Percentiles rank a stretch among this genome's conserved stretches.
Conservation (phyloP, 2,797 vertebrate species). For the Myoxocephalus aenaeus region DNA sequence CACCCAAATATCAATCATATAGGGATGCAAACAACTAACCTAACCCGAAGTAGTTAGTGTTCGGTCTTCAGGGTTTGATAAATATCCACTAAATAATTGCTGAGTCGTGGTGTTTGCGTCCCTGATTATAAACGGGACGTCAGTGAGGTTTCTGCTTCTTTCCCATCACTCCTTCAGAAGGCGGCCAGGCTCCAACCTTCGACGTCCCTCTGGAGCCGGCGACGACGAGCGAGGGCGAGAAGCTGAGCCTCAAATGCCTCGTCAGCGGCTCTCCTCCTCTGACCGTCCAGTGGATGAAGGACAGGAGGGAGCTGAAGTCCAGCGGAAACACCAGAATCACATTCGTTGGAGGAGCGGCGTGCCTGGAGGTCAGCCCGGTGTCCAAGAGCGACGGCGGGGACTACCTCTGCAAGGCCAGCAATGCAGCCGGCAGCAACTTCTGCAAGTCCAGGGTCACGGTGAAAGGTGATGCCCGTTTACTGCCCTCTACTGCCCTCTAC, state of each 20-base stretch:
- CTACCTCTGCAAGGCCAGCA: slow-evolving; percentile 96
- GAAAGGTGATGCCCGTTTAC: slow-evolving; percentile 84
- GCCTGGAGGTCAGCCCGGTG: slow-evolving; percentile 85
- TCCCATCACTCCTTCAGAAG: slow-evolving; percentile 77
- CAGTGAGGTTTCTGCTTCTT: neutral
- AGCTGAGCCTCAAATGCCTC: slow-evolving; percentile 89
- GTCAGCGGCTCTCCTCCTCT: slow-evolving; percentile 89
- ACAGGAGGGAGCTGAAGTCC: slow-evolving; percentile 91
- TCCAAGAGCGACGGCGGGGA: slow-evolving; percentile 90
- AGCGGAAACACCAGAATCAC: slow-evolving; percentile 88
- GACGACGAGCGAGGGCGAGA: slow-evolving; percentile 87
- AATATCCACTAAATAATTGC: neutral
- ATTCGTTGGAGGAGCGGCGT: slow-evolving; percentile 86
- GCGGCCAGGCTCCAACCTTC: slow-evolving; percentile 89
- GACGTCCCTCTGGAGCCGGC: slow-evolving; percentile 87
- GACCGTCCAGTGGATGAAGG: slow-evolving; percentile 94
- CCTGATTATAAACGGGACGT: neutral
- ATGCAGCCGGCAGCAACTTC: slow-evolving; percentile 89
- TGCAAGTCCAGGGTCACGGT: slow-evolving; percentile 92
- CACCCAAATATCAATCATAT: no score
- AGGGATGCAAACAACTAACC: no score
- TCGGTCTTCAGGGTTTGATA: neutral
- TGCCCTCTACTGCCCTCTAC: neutral
- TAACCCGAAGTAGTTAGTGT: no score
- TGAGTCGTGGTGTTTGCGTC: neutral